These are phyloP conservation scores for Trichoplusia ni DNA, from an alignment of 1,140 invertebrate species.

Conservation along the genomic window DNA sequence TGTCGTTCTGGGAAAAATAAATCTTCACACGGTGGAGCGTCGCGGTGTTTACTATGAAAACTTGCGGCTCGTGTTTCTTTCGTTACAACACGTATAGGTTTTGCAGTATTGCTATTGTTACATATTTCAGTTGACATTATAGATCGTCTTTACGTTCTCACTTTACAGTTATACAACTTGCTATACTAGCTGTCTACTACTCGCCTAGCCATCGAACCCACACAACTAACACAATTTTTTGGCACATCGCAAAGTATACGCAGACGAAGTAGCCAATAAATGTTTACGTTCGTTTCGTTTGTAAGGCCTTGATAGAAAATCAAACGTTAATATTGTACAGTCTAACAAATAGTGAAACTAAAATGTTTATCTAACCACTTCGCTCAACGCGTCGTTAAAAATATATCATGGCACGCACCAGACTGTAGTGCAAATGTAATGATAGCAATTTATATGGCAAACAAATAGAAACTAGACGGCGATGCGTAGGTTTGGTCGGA, in stretches of 20 bases:
- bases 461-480: slow-evolving; percentile 59
- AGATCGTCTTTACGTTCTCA: slow-evolving; percentile 29
- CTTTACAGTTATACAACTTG: slow-evolving; percentile 27
- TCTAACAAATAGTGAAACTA: slow-evolving; percentile 26
- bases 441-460: slow-evolving; percentile 51
- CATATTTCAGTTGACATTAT: slow-evolving; percentile 29
- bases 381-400: slow-evolving; percentile 32
- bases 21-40: slow-evolving; percentile 53
- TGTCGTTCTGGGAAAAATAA: slow-evolving; percentile 61
- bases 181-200: background rate
- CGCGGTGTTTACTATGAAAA: slow-evolving; percentile 56
- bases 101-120: slow-evolving; percentile 37
- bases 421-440: slow-evolving; percentile 49
- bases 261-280: slow-evolving; percentile 23
- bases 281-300: slow-evolving; percentile 14
- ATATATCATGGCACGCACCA: slow-evolving; percentile 35
- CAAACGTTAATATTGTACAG: slow-evolving; percentile 23
- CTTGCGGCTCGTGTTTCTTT: slow-evolving; percentile 41
- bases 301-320: slow-evolving; percentile 31
- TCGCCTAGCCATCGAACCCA: background rate
- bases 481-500: slow-evolving; percentile 54
- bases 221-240: slow-evolving; percentile 7
- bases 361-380: slow-evolving; percentile 29
- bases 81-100: slow-evolving; percentile 34
- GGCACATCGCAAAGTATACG: slow-evolving; percentile 13